Base-by-base conservation (phyloP, 2,888 invertebrate species). In the Drosophila quinaria region DNA sequence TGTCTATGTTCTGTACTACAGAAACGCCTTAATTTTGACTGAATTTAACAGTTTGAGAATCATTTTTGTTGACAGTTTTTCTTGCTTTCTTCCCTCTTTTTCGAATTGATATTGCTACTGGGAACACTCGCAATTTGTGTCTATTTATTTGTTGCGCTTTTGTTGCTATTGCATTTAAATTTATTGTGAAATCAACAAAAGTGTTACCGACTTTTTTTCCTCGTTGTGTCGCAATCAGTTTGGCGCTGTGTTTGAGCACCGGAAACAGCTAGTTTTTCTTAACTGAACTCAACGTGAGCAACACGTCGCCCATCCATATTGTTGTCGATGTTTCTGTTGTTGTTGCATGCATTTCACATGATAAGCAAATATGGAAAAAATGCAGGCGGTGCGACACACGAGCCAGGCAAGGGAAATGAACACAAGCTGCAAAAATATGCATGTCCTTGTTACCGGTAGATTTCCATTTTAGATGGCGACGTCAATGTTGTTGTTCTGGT, bases 401-500 rank as follows among this genome's bases (percentile, higher is more conserved):
- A 15, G 5, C 33, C 17, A 59, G 50, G 59, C 37, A 50, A 60
- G 50, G 52, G 62, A 82, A 81, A 85, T 85, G 88, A 86, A 89
- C 80, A 71, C 77, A 80, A 71, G 66, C 63, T 64, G 29, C 69
- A 59, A 75, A 81, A 80, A 78, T 75, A 71, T 89, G 80, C 83
- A 80, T 87, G 74, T 80, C 58, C 78, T 89, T 89, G 88, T 78
- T 87, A 88, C 75, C 87, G 78, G 69, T 78, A 84, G 90, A 86
- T 89, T 86, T 82, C 70, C 88, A 86, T 82, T 89, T 86, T 89
- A 88, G 86, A 86, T 86, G 86, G 72, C 68, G 76, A 47, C 74
- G 58, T 66, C 59, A 61, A 71, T 58, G 73, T 50, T 71, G 59
- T 41, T 73, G 50, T 59, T 56, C 60, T 63, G 66, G 54, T 33